Percentiles rank a stretch among this genome's conserved stretches.
Conservation (phyloP, 2,888 invertebrate species). For the Synergus laeviventris region DNA sequence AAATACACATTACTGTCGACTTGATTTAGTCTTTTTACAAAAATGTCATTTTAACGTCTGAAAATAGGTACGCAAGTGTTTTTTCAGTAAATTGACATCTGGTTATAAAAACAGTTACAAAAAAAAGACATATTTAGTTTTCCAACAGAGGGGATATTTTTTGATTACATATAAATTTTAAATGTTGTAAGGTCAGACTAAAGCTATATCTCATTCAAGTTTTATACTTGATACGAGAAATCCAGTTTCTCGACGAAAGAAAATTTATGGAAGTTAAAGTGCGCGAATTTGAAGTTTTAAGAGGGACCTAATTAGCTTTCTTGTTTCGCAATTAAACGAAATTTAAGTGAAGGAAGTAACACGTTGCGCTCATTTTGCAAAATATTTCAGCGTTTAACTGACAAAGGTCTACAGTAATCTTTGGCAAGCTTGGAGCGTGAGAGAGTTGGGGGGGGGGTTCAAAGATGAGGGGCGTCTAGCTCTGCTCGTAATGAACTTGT, state of each 20-base stretch:
- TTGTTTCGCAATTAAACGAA: slow-evolving; percentile 40
- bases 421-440: slow-evolving; percentile 41
- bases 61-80: not conserved
- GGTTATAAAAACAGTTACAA: slow-evolving; percentile 5
- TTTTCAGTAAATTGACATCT: slow-evolving; percentile 5
- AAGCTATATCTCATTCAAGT: not conserved
- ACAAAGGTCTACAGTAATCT: slow-evolving; percentile 50
- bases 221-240: not conserved
- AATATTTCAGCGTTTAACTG: slow-evolving; percentile 55
- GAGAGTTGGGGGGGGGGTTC: slow-evolving; percentile 40
- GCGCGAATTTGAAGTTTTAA: not conserved
- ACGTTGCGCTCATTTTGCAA: slow-evolving; percentile 56
- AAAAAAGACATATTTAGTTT: not conserved
- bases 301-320: slow-evolving; percentile 29
- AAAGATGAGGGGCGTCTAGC: slow-evolving; percentile 55
- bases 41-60: slow-evolving; percentile 11
- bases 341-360: slow-evolving; percentile 48
- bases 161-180: not conserved
- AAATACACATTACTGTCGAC: slow-evolving; percentile 30
- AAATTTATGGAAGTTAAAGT: not conserved
- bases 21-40: slow-evolving; percentile 31
- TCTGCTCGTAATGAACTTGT: slow-evolving; percentile 72
- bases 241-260: not conserved
- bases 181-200: not conserved
- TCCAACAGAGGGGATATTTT: not conserved